Evolutionary conservation across 2,113 vertebrate genomes (phyloP).

Genomic region (Agelaius tricolor): DNA sequence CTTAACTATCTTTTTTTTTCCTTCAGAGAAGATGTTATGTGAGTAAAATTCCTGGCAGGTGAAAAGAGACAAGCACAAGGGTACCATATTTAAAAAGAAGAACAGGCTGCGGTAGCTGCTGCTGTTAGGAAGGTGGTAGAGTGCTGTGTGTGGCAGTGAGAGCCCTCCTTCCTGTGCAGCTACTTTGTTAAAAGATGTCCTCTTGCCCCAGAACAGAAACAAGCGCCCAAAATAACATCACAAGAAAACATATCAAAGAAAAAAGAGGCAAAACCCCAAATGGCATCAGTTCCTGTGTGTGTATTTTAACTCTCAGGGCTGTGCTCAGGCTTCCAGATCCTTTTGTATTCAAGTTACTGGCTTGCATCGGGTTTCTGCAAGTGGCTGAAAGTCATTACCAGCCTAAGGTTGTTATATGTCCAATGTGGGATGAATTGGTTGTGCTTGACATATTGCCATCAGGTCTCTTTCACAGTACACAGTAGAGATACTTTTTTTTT

Average conservation of each 20-base stretch:
- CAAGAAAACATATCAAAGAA: background rate
- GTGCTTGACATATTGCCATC: conserved; percentile 56
- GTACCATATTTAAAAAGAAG: background rate
- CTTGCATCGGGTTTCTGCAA: conserved; percentile 1
- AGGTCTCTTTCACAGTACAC: conserved; percentile 21
- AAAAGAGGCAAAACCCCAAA: background rate
- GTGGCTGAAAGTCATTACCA: conserved; percentile 57
- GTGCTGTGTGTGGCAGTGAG: rapidly evolving
- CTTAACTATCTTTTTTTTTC: background rate
- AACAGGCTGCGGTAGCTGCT: background rate
- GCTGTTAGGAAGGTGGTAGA: background rate
- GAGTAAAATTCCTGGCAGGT: background rate
- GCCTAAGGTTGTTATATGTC: conserved; percentile 43
- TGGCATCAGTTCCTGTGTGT: background rate
- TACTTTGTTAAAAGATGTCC: background rate
- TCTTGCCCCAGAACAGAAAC: background rate
- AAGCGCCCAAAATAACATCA: background rate
- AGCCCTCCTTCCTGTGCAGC: rapidly evolving
- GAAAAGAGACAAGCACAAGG: background rate
- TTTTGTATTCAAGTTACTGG: background rate
- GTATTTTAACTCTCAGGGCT: background rate
- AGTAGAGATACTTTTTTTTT: background rate
- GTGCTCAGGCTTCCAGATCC: background rate
- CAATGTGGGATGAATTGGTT: conserved; percentile 14
- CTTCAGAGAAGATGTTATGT: background rate